These are phyloP conservation scores for Plemyria rubiginata DNA, from an alignment of 2,888 invertebrate species.

Conservation along the genomic window DNA sequence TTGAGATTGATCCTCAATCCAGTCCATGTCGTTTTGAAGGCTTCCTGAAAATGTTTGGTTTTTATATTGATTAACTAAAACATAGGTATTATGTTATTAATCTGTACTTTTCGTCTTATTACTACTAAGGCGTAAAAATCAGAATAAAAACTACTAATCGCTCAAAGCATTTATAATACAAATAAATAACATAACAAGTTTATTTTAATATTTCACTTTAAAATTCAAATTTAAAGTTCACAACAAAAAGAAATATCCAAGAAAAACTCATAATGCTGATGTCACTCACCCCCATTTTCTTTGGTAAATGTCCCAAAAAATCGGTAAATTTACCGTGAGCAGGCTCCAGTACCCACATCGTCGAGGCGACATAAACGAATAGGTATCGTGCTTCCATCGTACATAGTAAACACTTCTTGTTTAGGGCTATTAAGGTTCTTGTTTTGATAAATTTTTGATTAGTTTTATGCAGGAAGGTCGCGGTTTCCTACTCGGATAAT, in stretches of 20 bases:
- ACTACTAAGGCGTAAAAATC: too few relatives aligned
- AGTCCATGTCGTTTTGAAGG: slow-evolving; percentile 1
- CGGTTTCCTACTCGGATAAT: too few relatives aligned
- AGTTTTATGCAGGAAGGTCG: too few relatives aligned
- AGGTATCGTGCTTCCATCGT: not conserved
- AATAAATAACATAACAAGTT: too few relatives aligned
- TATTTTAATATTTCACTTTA: not conserved
- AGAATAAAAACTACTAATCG: too few relatives aligned
- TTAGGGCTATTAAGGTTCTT: not conserved
- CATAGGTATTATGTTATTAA: too few relatives aligned
- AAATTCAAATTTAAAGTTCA: not conserved
- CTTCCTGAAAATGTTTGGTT: slow-evolving; percentile 27
- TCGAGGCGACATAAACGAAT: slow-evolving; percentile 10
- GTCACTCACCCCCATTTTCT: slow-evolving; percentile 28
- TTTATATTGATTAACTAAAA: too few relatives aligned
- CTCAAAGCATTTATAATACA: not conserved
- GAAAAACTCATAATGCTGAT: slow-evolving; percentile 14
- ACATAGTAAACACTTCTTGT: not conserved
- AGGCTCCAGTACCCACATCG: slow-evolving; percentile 1
- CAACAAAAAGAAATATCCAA: slow-evolving; percentile 15
- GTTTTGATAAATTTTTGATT: not conserved
- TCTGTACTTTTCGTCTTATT: too few relatives aligned
- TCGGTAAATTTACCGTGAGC: slow-evolving; percentile 25
- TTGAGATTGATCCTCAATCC: not conserved
- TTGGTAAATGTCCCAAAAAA: slow-evolving; percentile 30